These are phyloP conservation scores for Sternotherus odoratus DNA, from an alignment of 2,797 vertebrate genomes.

Conservation along the genomic window DNA sequence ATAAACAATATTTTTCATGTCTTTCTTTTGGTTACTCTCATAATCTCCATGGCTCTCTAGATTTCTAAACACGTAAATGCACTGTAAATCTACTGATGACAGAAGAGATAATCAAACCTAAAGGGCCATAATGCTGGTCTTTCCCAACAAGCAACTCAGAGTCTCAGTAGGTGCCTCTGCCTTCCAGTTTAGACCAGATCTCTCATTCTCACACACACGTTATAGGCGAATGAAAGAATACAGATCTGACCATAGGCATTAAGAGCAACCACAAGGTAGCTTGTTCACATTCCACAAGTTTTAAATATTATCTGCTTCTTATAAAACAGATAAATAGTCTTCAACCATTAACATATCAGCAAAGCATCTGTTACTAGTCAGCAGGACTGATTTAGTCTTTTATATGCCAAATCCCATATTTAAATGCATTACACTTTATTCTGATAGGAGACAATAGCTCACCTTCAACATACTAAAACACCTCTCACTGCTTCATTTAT, in stretches of 20 bases:
- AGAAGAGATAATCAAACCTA: neutral
- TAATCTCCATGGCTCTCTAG: neutral
- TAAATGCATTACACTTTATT: neutral
- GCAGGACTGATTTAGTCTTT: neutral
- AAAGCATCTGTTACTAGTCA: neutral
- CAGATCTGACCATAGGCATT: neutral
- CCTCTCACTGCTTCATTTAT: neutral
- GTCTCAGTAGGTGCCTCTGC: neutral
- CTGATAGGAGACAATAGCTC: neutral
- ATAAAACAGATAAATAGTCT: neutral
- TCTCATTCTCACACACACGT: neutral
- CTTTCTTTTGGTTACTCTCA: neutral
- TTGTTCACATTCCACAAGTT: neutral
- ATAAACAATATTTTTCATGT: neutral
- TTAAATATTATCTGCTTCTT: neutral
- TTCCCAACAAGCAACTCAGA: neutral
- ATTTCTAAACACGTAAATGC: slow-evolving; percentile 2
- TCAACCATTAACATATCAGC: neutral
- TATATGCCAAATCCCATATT: neutral
- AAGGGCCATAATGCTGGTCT: neutral
- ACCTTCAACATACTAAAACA: neutral
- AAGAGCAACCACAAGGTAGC: neutral
- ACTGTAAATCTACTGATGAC: neutral
- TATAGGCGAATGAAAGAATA: neutral
- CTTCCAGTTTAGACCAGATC: neutral